Evolutionary conservation across 2,797 vertebrate genomes (phyloP).

Genomic region (Acrossocheilus wenchowensis): DNA sequence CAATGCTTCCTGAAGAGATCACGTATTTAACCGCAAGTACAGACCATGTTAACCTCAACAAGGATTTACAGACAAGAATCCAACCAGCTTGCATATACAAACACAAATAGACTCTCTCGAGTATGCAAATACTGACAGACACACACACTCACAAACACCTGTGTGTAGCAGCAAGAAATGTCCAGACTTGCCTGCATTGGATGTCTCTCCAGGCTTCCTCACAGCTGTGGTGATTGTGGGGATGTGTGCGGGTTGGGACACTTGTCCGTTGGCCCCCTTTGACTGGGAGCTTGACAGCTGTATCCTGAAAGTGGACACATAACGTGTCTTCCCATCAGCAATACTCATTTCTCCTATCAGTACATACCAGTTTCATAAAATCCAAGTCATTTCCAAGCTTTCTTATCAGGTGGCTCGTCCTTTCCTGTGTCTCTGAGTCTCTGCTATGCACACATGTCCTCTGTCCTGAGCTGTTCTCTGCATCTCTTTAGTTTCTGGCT

Average conservation of each 20-base stretch:
- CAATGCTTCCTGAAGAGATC: neutral
- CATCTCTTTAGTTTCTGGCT: slow-evolving; percentile 29
- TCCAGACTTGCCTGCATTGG: slow-evolving; percentile 37
- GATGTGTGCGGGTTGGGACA: neutral
- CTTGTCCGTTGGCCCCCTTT: slow-evolving; percentile 12
- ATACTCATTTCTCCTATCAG: slow-evolving; percentile 68
- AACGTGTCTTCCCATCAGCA: slow-evolving; percentile 63
- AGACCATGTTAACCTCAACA: neutral
- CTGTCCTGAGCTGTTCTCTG: slow-evolving; percentile 9
- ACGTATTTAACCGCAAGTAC: neutral
- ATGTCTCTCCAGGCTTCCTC: slow-evolving; percentile 31
- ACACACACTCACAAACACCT: neutral
- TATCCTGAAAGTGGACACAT: slow-evolving; percentile 75
- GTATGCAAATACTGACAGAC: slow-evolving; percentile 17
- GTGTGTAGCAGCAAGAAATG: slow-evolving; percentile 3
- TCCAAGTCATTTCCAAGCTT: slow-evolving; percentile 48
- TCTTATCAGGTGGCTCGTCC: slow-evolving; percentile 17
- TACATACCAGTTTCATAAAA: neutral
- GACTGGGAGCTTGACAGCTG: slow-evolving; percentile 63
- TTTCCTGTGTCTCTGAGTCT: slow-evolving; percentile 24
- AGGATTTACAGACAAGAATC: neutral
- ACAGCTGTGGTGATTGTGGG: slow-evolving; percentile 2
- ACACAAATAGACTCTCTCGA: slow-evolving; percentile 12
- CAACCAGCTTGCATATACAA: neutral
- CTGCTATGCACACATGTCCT: slow-evolving; percentile 3